Conservation (phyloP, 2,113 vertebrate species). For the Halichoerus grypus region DNA sequence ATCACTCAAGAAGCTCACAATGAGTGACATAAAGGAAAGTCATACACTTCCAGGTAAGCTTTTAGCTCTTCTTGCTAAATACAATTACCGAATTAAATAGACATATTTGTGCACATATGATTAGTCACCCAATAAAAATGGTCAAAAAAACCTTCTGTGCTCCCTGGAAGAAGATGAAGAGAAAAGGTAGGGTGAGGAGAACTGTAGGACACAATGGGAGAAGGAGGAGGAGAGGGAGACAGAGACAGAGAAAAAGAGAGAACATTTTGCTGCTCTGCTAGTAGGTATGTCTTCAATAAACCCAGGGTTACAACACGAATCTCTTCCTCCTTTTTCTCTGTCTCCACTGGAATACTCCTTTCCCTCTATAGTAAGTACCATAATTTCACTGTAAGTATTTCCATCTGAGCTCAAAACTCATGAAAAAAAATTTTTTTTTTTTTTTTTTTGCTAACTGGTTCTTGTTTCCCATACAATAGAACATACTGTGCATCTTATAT, state of each 20-base stretch:
- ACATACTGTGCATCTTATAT: background rate
- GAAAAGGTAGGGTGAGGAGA: accelerated
- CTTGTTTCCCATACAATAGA: background rate
- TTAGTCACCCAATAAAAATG: background rate
- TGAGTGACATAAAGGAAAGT: background rate
- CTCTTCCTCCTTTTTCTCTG: background rate
- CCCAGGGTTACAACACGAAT: too few species aligned
- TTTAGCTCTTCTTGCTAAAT: background rate
- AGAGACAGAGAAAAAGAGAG: background rate
- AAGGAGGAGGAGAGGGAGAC: background rate
- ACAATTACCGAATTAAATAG: background rate
- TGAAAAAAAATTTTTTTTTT: background rate
- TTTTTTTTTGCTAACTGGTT: background rate
- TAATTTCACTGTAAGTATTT: background rate
- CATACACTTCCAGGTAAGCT: background rate
- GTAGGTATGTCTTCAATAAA: background rate
- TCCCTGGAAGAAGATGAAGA: accelerated
- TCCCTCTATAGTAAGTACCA: background rate
- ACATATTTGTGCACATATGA: background rate
- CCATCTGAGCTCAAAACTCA: background rate
- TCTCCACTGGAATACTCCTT: background rate
- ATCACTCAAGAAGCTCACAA: background rate
- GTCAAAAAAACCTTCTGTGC: background rate
- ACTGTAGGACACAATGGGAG: background rate
- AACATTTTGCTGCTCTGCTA: background rate